Conservation (phyloP, 2,113 vertebrate genomes). For the Leucoraja erinaceus region DNA sequence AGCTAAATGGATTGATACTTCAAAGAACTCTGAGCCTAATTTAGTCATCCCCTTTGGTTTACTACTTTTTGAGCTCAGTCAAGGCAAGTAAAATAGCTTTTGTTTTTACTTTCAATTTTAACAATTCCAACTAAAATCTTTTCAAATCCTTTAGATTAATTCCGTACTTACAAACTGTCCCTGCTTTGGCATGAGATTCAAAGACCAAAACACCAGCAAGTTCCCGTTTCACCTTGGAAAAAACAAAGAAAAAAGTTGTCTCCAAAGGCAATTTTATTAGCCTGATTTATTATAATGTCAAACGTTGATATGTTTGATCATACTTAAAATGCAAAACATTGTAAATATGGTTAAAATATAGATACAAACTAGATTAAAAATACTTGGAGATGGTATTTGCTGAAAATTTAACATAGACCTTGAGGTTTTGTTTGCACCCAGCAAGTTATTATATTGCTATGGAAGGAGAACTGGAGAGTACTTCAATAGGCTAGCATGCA, state of each 20-base stretch:
- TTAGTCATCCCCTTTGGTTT: not conserved
- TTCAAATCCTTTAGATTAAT: not conserved
- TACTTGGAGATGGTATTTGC: not conserved
- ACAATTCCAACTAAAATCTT: not conserved
- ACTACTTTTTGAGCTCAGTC: not conserved
- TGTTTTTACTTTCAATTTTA: not conserved
- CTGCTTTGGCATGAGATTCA: conserved; percentile 89
- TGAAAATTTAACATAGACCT: not conserved
- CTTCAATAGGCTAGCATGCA: not conserved
- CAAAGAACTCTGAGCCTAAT: not conserved
- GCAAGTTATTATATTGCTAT: not conserved
- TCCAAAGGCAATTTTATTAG: not conserved
- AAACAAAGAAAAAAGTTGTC: conserved; percentile 38
- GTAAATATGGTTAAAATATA: not conserved
- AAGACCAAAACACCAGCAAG: conserved; percentile 89
- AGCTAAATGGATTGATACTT: not conserved
- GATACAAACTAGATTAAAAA: not conserved
- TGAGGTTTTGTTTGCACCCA: not conserved
- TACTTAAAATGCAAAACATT: too few relatives aligned
- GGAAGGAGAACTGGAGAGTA: not conserved
- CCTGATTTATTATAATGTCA: not conserved
- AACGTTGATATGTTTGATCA: not conserved
- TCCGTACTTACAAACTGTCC: conserved; percentile 85
- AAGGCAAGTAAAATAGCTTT: not conserved
- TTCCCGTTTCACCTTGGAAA: conserved; percentile 82